Evolutionary conservation across 1,140 invertebrate species (phyloP).

Genomic region (Gonioctena quinquepunctata): DNA sequence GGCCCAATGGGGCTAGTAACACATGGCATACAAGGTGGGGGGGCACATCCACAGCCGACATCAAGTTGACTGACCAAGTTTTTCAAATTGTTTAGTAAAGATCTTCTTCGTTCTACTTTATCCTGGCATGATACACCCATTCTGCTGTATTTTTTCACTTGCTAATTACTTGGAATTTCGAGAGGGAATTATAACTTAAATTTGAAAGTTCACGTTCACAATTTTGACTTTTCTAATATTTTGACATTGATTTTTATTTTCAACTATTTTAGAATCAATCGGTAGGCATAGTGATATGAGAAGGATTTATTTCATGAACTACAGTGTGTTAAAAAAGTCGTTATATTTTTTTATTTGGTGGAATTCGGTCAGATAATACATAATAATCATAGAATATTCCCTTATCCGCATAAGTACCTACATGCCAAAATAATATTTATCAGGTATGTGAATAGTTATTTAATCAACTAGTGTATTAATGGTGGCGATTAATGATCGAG

Average conservation of each 20-base stretch:
- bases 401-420: too few relatives aligned
- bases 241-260: not conserved
- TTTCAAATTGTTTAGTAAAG: slow-evolving; percentile 44
- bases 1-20: slow-evolving; percentile 40
- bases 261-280: not conserved
- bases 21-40: slow-evolving; percentile 30
- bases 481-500: too few relatives aligned
- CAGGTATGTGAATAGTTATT: too few relatives aligned
- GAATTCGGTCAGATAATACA: too few relatives aligned
- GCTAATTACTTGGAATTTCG: not conserved
- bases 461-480: too few relatives aligned
- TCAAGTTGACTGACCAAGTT: slow-evolving; percentile 46
- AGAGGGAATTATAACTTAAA: not conserved
- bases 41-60: slow-evolving; percentile 38
- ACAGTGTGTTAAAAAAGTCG: too few relatives aligned
- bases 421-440: too few relatives aligned
- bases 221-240: not conserved
- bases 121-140: slow-evolving; percentile 41
- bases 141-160: not conserved
- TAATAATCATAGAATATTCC: too few relatives aligned
- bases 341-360: too few relatives aligned
- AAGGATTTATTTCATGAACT: too few relatives aligned
- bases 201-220: not conserved
- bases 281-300: too few relatives aligned
- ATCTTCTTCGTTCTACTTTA: slow-evolving; percentile 39